Base-by-base conservation (phyloP, 2,797 vertebrate species). In the Pangasius djambal region DNA sequence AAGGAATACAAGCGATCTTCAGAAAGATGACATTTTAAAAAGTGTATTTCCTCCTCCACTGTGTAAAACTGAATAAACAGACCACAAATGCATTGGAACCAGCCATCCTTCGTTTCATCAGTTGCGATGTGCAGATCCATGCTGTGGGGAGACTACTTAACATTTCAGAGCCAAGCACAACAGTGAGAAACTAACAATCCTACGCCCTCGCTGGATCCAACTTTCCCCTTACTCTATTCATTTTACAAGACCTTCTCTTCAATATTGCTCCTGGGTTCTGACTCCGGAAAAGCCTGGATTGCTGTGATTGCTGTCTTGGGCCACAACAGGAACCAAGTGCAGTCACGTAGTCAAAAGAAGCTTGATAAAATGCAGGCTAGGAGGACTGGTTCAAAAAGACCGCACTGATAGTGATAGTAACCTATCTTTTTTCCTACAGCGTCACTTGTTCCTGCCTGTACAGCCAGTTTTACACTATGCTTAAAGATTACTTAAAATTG, bases 61-160 rank as follows among this genome's bases (percentile, higher is more conserved):
- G 85, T 48, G 86, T 87, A 91, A 85, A 90, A 89, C 44, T 57
- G 84, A 91, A 92, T 88, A 89, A 91, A 91, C 89, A 92, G 87
- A 72, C 79, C 57, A 20, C 63, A 57, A 81, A 75, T 10, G 52
- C 85, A 89, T 85, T 57, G 90, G 86, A 89, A 89, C 50, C 85
- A 57, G 34, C 13, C 72, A 84, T 75, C 55, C 44, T 57, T 61
- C 75, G 90, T 87, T 89, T 88, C 88, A 89, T 87, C 82, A 89
- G 84, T 40, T 87, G 85, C 86, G 57, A 69, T 83, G 88, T 74
- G 87, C 86, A 88, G 50, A 90, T 90, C 86, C 72, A 57, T 81
- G 90, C 87, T 86, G 72, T 40, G 70, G 55, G 72, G 65, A n/a
- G n/a, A 22, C 59, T 83, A 61, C 67, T 89, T 87, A 89, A 91